Conservation (phyloP, 2,113 vertebrate species). For the Callipepla squamata region DNA sequence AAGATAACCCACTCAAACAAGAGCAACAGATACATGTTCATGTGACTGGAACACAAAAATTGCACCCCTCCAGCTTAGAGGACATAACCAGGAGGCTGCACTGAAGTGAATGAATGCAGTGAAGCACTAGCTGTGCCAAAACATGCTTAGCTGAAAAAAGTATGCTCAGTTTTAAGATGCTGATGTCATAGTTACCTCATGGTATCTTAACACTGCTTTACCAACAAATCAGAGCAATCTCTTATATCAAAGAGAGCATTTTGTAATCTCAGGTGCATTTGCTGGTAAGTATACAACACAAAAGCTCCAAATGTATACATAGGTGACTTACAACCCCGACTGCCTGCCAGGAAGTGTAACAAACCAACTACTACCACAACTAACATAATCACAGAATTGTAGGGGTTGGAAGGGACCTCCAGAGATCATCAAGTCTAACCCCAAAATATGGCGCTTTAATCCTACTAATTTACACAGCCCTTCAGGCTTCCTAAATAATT, state of each 20-base stretch:
- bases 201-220: not conserved
- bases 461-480: conserved; percentile 17
- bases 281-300: conserved; percentile 16
- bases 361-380: not conserved
- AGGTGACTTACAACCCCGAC: not conserved
- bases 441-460: conserved; percentile 29
- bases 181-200: not conserved
- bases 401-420: too few relatives aligned
- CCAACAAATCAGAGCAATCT: conserved; percentile 29
- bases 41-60: not conserved
- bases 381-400: not conserved
- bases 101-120: not conserved
- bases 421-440: too few relatives aligned
- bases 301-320: conserved; percentile 37
- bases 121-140: not conserved
- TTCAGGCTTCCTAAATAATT: not conserved
- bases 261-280: conserved; percentile 41
- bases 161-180: not conserved
- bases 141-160: not conserved
- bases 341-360: not conserved
- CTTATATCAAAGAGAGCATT: conserved; percentile 36
- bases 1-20: not conserved
- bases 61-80: not conserved
- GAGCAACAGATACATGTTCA: not conserved
- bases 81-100: fast-evolving